Evolutionary conservation across 2,888 invertebrate genomes (phyloP), one percentile per base, ranked within the genome.

Genomic region (Embidobia sp.): DNA sequence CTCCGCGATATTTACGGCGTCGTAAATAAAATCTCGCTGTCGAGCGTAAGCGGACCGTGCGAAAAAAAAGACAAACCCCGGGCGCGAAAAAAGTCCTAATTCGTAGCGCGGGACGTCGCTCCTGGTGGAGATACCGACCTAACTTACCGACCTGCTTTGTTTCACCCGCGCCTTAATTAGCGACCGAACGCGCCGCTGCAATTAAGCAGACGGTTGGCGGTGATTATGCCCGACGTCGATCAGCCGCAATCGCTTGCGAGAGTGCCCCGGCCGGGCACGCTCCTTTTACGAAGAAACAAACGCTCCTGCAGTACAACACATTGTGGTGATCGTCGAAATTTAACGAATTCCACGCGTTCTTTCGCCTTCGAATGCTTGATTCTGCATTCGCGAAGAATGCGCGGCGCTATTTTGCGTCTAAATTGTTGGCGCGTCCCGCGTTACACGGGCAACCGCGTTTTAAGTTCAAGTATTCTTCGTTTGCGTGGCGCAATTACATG

Each of bases 11-110:
- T 86, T 85, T 84, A 84, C 79, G 76, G 74, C 74, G 55, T 81
- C 82, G 81, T 83, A 85, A 86, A 84, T 83, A 83, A 81, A 84
- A 81, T 80, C 77, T 74, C 77, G 78, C 69, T 55, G 69, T 55
- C 29, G 63, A 57, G 59, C 69, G 64, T 53, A 7, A 33, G 18
- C 19, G 51, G 51, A 19, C 40, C 42, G 59, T 53, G 31, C n/a
- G 2, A 13, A 53, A 72, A 61, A 53, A 53, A 40, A 15, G 18
- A 19, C 11, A 59, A 57, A 27, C 18, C 16, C 16, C 8, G n/a
- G n/a, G 31, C n/a, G n/a, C n/a, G n/a, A n/a, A n/a, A n/a, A n/a
- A n/a, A n/a, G n/a, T n/a, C n/a, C n/a, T n/a, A n/a, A n/a, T n/a
- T n/a, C n/a, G n/a, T n/a, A n/a, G n/a, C n/a, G n/a, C n/a, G n/a